These are phyloP conservation scores for Amphimallon solstitiale DNA, from an alignment of 2,888 invertebrate species.

Conservation along the genomic window DNA sequence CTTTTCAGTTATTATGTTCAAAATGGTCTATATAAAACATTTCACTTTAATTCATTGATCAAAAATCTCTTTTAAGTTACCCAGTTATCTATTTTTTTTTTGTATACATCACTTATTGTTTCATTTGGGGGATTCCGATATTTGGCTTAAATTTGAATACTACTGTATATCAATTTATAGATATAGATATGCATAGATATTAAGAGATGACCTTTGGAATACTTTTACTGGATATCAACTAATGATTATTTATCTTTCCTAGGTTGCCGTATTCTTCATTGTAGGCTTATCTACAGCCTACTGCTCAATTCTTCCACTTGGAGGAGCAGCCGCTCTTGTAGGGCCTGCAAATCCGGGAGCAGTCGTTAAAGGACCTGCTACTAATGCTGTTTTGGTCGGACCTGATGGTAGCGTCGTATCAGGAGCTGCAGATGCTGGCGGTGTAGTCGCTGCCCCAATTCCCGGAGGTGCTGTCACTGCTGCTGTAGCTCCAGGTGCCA, in stretches of 20 bases:
- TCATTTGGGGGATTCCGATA: no score
- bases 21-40: no score
- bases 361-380: conserved; percentile 45
- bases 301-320: conserved; percentile 34
- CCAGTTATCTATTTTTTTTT: no score
- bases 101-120: no score
- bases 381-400: conserved; percentile 44
- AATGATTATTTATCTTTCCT: neutral
- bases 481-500: conserved; percentile 46
- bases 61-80: no score
- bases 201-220: no score
- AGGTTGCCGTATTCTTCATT: conserved; percentile 35
- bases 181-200: no score
- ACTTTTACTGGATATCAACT: no score
- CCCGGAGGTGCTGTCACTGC: conserved; percentile 48
- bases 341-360: conserved; percentile 44
- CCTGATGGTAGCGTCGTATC: conserved; percentile 61
- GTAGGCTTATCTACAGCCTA: conserved; percentile 36
- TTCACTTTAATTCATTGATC: no score
- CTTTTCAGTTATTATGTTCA: no score
- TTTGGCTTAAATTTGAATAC: no score
- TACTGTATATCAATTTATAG: no score
- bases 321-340: conserved; percentile 43
- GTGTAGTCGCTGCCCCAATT: conserved; percentile 46
- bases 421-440: conserved; percentile 58